Evolutionary conservation across 2,113 vertebrate genomes (phyloP), one percentile per base, ranked within the genome.

Genomic region (Eolophus roseicapilla): DNA sequence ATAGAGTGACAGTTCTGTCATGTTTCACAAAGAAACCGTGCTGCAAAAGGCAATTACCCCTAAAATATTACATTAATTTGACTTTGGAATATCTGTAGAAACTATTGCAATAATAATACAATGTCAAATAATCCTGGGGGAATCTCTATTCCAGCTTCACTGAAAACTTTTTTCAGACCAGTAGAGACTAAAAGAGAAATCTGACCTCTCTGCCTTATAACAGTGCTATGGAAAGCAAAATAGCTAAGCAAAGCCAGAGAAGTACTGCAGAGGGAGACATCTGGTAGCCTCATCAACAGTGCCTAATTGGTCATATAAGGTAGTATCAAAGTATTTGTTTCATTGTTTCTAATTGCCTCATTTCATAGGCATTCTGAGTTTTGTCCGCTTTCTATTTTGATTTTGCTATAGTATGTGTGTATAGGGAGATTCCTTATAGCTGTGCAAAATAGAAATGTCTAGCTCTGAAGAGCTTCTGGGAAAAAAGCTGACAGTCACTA

Each of bases 91-190:
- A 92, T 95, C 60, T 86, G 35, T 67, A 79, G 68, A 93, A 96
- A 90, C 43, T 83, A 86, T 90, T 93, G 87, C 52, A 95, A 86
- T 89, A 92, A 95, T 93, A 95, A 93, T n/a, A 50, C 79, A 92
- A 91, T 92, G 86, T 91, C 90, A 89, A 73, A 91, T 90, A 93
- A 65, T 95, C 81, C 90, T 90, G 43, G 23, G 84, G 92, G 80
- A 91, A 95, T 96, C 88, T 95, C 82, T 93, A 12, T 94, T 92
- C 77, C 67, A 86, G 52, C 29, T 92, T 65, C 1, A 79, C 64
- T 92, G 90, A 92, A 95, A 94, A 93, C 19, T 95, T 89, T 62
- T 94, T 86, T 94, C 91, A 96, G 62, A 93, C 80, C 68, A 92
- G 91, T 95, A 89, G 57, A 95, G 53, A 24, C 11, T 86, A 74